A percentile compares a stretch with the other conserved stretches of the same genome.
These are phyloP conservation scores for Pseudotriccus pelzelni DNA, from an alignment of 2,797 vertebrate genomes.

Conservation along the genomic window DNA sequence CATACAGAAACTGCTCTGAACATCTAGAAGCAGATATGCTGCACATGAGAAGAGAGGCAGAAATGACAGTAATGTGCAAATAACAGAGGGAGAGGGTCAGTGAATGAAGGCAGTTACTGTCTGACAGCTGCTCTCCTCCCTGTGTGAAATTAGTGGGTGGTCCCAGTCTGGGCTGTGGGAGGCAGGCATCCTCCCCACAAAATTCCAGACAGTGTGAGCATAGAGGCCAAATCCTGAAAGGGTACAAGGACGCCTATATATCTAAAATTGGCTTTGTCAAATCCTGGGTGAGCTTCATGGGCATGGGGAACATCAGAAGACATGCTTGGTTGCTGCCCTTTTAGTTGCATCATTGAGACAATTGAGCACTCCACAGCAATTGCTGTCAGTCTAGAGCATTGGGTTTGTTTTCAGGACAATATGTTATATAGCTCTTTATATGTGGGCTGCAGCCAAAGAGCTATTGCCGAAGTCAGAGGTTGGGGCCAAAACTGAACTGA, in stretches of 20 bases:
- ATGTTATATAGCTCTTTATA: accelerated
- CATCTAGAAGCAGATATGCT: background rate
- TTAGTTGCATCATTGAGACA: background rate
- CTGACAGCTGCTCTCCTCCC: background rate
- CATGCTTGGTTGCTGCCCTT: accelerated
- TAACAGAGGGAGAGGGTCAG: background rate
- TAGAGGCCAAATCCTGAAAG: background rate
- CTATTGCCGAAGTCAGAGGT: background rate
- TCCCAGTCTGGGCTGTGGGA: background rate
- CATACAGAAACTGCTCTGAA: constrained; percentile 22
- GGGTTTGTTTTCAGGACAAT: background rate
- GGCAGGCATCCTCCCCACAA: background rate
- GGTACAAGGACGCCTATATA: background rate
- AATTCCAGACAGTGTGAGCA: background rate
- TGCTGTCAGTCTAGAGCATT: background rate
- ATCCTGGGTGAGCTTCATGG: background rate
- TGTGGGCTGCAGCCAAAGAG: background rate
- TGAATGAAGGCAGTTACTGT: background rate
- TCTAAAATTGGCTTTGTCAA: background rate
- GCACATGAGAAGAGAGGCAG: background rate
- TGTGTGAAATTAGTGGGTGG: background rate
- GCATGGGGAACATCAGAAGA: background rate
- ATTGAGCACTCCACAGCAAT: background rate
- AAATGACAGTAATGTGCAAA: background rate
- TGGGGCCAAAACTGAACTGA: background rate